phyloP scores from a whole-genome alignment of 2,888 invertebrate genomes.

The Sipunculus nudus region DNA sequence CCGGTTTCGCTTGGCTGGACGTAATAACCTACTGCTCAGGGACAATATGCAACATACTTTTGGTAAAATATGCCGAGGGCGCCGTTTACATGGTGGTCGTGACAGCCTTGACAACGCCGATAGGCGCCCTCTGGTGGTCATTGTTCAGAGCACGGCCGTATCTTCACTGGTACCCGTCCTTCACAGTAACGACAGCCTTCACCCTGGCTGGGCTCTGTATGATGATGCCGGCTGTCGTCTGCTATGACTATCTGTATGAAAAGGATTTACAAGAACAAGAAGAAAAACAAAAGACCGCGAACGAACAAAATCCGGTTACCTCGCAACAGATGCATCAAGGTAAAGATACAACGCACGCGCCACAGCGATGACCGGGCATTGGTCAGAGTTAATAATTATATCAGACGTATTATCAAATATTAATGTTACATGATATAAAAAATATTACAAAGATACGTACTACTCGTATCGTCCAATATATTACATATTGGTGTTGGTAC shows the following conservation, averaged over 20 bases:
- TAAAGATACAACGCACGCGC: too few species aligned
- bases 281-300: too few species aligned
- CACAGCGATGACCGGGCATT: too few species aligned
- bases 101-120: constrained; percentile 45
- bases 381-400: too few species aligned
- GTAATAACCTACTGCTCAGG: constrained; percentile 37
- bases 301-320: too few species aligned
- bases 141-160: constrained; percentile 40
- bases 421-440: too few species aligned
- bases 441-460: too few species aligned
- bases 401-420: too few species aligned
- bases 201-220: constrained; percentile 44
- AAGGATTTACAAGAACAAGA: constrained; percentile 39
- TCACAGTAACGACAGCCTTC: constrained; percentile 47
- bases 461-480: too few species aligned
- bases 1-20: constrained; percentile 43
- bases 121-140: constrained; percentile 51
- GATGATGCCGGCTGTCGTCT: constrained; percentile 46
- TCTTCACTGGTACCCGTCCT: constrained; percentile 44
- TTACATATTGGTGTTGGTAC: too few species aligned
- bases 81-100: constrained; percentile 49
- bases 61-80: constrained; percentile 50
- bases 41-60: constrained; percentile 47
- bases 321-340: too few species aligned
- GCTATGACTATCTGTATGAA: constrained; percentile 46